Percentiles rank a stretch among this genome's conserved stretches.
phyloP scores from a whole-genome alignment of 2,113 vertebrate species.

The Gobius niger region DNA sequence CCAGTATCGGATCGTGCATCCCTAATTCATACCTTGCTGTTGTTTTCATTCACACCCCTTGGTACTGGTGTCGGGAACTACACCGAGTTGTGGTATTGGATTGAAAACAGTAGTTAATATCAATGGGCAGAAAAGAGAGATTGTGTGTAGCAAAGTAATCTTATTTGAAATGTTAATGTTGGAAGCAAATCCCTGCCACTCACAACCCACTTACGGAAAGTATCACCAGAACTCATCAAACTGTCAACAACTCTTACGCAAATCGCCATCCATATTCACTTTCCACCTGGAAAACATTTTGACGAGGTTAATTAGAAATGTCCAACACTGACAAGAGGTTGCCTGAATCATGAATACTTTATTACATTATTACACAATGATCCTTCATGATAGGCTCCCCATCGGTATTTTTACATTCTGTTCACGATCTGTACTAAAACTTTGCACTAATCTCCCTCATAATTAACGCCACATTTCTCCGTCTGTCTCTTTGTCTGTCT shows the following conservation, averaged over 20 bases:
- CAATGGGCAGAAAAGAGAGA: too few species aligned
- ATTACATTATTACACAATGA: neutral
- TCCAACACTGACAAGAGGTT: neutral
- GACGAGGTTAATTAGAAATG: slow-evolving; percentile 4
- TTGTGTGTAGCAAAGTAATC: too few species aligned
- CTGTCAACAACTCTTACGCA: neutral
- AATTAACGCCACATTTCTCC: neutral
- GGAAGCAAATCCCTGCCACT: too few species aligned
- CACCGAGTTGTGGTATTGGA: too few species aligned
- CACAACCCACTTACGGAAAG: neutral
- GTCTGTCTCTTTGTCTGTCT: slow-evolving; percentile 1
- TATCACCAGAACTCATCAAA: neutral
- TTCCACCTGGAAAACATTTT: neutral
- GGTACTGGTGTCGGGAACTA: too few species aligned
- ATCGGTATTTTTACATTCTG: neutral
- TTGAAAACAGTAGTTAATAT: too few species aligned
- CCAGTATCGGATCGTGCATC: too few species aligned
- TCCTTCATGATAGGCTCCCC: neutral
- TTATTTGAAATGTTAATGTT: too few species aligned
- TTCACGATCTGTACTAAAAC: neutral
- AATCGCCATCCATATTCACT: neutral
- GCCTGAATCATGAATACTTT: neutral
- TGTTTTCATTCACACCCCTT: too few species aligned
- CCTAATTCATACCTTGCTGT: too few species aligned
- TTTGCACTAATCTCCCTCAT: neutral